Conservation (phyloP, 2,888 invertebrate species). For the Cheilosia urbana region DNA sequence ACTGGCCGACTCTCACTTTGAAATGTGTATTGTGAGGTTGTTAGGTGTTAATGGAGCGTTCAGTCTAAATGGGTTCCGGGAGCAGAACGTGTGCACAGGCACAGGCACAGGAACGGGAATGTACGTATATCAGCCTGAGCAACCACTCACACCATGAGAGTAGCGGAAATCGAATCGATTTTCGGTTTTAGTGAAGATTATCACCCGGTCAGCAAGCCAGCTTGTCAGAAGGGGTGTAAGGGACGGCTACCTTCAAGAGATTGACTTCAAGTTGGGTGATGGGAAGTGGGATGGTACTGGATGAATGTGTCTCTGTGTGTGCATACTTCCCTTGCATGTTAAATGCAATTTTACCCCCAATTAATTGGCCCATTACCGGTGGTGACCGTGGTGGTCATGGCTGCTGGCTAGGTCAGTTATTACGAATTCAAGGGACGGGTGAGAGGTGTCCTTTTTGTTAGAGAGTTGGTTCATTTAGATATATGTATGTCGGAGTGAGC, state of each 20-base stretch:
- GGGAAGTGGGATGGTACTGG: conserved; percentile 8
- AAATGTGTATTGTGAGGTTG: conserved; percentile 66
- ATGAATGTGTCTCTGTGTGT: background rate
- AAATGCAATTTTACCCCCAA: conserved; percentile 59
- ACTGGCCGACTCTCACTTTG: conserved; percentile 37
- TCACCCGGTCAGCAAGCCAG: conserved; percentile 64
- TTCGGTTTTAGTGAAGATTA: conserved; percentile 72
- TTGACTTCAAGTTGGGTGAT: conserved; percentile 30
- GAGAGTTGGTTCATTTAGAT: conserved; percentile 1
- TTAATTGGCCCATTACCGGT: conserved; percentile 71
- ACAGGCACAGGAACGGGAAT: conserved; percentile 37
- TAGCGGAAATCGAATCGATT: conserved; percentile 72
- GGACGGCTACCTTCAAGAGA: background rate
- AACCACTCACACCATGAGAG: conserved; percentile 23
- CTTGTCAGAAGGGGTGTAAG: background rate
- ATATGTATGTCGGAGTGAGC: background rate
- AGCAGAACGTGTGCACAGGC: conserved; percentile 43
- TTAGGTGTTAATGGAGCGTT: conserved; percentile 75
- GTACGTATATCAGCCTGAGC: conserved; percentile 28
- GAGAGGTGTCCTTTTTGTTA: background rate
- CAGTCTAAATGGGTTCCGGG: conserved; percentile 68
- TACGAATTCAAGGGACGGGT: background rate
- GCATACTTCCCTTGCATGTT: conserved; percentile 30
- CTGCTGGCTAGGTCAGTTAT: conserved; percentile 39
- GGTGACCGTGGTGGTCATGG: conserved; percentile 40